Evolutionary conservation across 2,113 vertebrate species (phyloP).

Genomic region (Orycteropus afer): DNA sequence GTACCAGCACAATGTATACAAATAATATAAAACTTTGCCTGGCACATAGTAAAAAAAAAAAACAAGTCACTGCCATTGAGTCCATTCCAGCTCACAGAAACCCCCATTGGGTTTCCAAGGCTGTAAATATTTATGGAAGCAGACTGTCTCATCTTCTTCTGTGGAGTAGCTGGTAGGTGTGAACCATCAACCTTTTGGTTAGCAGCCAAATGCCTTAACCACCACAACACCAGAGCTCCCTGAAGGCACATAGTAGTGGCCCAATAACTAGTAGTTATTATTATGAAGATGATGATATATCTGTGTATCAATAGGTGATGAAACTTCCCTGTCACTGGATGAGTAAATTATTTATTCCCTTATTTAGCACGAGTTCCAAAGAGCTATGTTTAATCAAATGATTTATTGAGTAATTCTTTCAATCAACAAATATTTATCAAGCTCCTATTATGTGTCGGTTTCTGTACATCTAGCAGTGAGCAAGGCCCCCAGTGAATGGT

Average conservation of each 20-base stretch:
- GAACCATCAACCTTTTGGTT: no score
- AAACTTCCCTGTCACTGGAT: background rate
- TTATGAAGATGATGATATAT: background rate
- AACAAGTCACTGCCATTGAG: no score
- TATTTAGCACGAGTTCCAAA: slow-evolving; percentile 19
- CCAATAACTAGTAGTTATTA: background rate
- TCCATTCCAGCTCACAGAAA: no score
- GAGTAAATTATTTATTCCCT: background rate
- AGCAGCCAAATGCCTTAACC: no score
- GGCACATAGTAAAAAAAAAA: no score
- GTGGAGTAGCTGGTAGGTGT: no score
- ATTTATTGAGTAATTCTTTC: background rate
- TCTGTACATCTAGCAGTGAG: background rate
- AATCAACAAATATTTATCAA: background rate
- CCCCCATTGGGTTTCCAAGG: no score
- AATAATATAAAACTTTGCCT: background rate
- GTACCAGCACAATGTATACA: background rate
- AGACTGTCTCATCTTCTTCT: no score
- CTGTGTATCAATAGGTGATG: background rate
- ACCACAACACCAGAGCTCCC: no score
- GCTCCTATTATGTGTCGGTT: background rate
- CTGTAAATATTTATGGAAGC: no score
- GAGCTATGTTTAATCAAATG: background rate
- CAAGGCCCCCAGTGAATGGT: background rate
- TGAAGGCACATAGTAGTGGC: background rate